These are phyloP conservation scores for Nasonia oneida DNA, from an alignment of 2,888 invertebrate species.

Conservation along the genomic window DNA sequence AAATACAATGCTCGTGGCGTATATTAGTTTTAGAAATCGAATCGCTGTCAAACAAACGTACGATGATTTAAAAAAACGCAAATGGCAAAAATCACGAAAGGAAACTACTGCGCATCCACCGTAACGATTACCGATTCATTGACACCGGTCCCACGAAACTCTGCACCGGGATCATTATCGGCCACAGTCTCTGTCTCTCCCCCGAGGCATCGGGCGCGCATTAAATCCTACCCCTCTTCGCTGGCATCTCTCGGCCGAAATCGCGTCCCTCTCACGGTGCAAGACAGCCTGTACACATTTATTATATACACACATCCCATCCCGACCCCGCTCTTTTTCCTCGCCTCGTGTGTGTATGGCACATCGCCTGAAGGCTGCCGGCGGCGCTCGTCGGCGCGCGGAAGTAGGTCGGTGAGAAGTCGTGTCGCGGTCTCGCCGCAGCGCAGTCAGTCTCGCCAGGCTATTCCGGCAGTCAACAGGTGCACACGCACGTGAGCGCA, in stretches of 20 bases:
- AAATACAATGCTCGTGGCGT: background rate
- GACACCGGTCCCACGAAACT: background rate
- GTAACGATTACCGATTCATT: background rate
- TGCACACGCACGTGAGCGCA: conserved; percentile 64
- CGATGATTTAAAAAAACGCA: too few relatives aligned
- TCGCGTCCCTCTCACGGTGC: conserved; percentile 11
- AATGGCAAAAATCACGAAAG: too few relatives aligned
- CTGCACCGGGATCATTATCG: background rate
- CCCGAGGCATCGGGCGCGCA: background rate
- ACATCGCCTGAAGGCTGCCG: conserved; percentile 3
- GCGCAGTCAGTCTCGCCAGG: conserved; percentile 77
- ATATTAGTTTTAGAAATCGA: background rate
- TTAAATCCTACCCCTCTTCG: background rate
- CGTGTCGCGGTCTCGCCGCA: conserved; percentile 51
- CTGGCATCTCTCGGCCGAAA: background rate
- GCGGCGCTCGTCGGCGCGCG: conserved; percentile 15
- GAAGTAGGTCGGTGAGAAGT: conserved; percentile 58
- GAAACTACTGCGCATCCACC: background rate
- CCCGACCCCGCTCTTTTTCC: background rate
- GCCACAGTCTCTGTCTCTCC: background rate
- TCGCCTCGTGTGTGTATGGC: background rate
- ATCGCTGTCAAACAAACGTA: too few relatives aligned
- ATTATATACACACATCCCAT: background rate
- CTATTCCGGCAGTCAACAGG: conserved; percentile 79
- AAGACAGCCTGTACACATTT: background rate